These are phyloP conservation scores for Pangasius krempfi DNA, from an alignment of 2,797 vertebrate genomes.

Conservation along the genomic window DNA sequence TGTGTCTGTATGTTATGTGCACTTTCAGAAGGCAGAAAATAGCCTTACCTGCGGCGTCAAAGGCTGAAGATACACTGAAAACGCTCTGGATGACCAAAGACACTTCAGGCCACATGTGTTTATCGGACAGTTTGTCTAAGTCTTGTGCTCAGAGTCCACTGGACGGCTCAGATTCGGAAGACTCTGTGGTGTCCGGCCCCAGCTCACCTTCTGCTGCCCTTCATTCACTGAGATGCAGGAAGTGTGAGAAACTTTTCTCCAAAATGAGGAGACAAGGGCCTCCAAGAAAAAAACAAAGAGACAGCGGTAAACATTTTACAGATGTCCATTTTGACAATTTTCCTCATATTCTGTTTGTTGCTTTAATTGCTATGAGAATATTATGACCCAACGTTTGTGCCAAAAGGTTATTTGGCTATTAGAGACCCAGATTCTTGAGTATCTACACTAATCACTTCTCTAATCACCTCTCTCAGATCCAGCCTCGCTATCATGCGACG, in stretches of 20 bases:
- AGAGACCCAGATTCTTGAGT: neutral
- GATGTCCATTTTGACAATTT: neutral
- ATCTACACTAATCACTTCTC: neutral
- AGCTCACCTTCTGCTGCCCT: constrained; percentile 32
- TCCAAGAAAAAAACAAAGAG: constrained; percentile 13
- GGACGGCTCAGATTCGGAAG: constrained; percentile 25
- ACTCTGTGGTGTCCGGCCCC: constrained; percentile 38
- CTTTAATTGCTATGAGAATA: neutral
- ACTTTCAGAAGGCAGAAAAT: constrained; percentile 22
- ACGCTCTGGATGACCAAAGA: neutral
- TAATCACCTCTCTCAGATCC: constrained; percentile 41
- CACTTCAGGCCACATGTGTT: neutral
- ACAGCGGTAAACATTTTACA: constrained; percentile 28
- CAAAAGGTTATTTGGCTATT: neutral
- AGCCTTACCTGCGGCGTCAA: neutral
- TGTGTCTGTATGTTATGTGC: neutral
- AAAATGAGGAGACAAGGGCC: constrained; percentile 23
- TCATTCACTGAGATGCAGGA: constrained; percentile 19
- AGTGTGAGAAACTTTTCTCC: constrained; percentile 45
- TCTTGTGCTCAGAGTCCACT: neutral
- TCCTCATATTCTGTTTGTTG: neutral
- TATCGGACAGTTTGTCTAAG: neutral
- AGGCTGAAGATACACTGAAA: constrained; percentile 44
- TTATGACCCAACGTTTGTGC: neutral
- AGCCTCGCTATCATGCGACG: constrained; percentile 48